Conservation (phyloP, 2,113 vertebrate species). For the Perca flavescens region DNA sequence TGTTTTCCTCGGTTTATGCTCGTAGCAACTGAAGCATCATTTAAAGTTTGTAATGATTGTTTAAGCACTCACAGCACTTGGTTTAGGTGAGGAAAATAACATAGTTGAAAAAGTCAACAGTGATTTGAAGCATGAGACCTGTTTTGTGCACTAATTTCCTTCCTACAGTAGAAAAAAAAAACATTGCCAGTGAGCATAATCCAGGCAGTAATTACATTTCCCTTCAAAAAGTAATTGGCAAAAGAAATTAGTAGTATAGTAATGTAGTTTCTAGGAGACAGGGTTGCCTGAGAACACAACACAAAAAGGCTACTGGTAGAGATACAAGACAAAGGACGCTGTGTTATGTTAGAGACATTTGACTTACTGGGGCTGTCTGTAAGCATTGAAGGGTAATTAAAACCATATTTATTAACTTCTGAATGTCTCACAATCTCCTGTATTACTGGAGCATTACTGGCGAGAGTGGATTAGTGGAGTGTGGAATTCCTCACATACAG, state of each 20-base stretch:
- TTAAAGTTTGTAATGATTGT: background rate
- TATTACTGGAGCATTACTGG: background rate
- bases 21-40: background rate
- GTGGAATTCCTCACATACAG: conserved; percentile 66
- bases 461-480: conserved; percentile 50
- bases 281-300: background rate
- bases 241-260: background rate
- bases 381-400: background rate
- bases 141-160: too few species aligned
- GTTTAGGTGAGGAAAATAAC: background rate
- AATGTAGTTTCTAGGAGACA: background rate
- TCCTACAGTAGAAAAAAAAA: background rate
- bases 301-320: background rate
- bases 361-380: background rate
- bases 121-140: too few species aligned
- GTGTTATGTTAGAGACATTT: background rate
- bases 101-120: background rate
- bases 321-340: background rate
- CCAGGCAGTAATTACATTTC: background rate
- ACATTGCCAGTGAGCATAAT: background rate
- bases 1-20: too few species aligned
- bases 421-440: conserved; percentile 11
- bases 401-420: conserved; percentile 1
- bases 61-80: background rate
- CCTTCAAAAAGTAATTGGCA: background rate